Evolutionary conservation across 2,888 invertebrate species (phyloP), one percentile per base, ranked within the genome.

Genomic region (Drosophila testacea): DNA sequence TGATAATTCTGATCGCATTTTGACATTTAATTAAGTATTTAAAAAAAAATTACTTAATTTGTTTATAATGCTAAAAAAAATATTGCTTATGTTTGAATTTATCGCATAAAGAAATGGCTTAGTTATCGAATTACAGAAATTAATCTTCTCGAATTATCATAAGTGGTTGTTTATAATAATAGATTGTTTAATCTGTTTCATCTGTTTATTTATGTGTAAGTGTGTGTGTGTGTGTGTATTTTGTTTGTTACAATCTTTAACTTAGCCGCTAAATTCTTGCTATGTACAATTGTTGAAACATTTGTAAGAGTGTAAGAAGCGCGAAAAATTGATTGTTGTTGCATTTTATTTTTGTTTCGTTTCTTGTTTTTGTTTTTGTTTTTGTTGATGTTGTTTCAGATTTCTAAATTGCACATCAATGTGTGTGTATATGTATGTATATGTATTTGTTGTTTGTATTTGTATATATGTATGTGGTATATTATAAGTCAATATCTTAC

Each of bases 251-350:
- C 44, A 46, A 47, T 55, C 38, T 30, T 68, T 34, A 75, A 75
- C 79, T 77, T 75, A 79, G 52, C 54, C 30, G 34, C 67, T 77
- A 77, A 52, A 47, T 64, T 56, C 32, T 41, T 60, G 59, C 22
- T 79, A 76, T 76, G 13, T 76, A 76, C 75, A 76, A 64, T 69
- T 69, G 38, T 73, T 50, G 46, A 36, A 56, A 69, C 41, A 63
- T 55, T 69, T 62, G 39, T 63, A 48, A 36, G 34, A 47, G 61
- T 64, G 66, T 66, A 74, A 73, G 73, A 88, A 81, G 84, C 84
- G 79, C 81, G 51, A 83, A 80, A 88, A 86, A 72, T 81, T 84
- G 83, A 84, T 84, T 84, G 83, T 83, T 79, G 80, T 65, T 85
- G 88, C 83, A 83, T 59, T 65, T 65, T 38, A 7, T 60, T 60